Percentiles rank a stretch among this genome's conserved stretches.
Evolutionary conservation across 2,888 invertebrate species (phyloP).

Genomic region (Drosophila mettleri): DNA sequence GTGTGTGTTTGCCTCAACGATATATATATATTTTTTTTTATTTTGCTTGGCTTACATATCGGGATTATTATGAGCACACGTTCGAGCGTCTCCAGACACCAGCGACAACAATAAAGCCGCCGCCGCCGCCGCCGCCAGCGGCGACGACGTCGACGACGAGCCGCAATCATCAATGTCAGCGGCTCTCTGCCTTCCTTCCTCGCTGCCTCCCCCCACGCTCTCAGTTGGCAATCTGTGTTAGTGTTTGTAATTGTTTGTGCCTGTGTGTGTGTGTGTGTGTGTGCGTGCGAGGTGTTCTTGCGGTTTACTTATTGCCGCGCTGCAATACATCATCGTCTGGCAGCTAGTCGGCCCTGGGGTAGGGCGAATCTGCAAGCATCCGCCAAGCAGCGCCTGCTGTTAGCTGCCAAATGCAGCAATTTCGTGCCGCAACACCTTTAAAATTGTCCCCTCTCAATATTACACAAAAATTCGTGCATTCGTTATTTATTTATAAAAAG

Average conservation of each 20-base stretch:
- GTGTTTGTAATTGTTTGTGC: conserved; percentile 69
- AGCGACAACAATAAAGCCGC: conserved; percentile 17
- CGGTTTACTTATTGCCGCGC: conserved; percentile 76
- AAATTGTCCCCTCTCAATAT: conserved; percentile 26
- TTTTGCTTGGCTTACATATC: conserved; percentile 48
- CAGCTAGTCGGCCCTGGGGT: conserved; percentile 46
- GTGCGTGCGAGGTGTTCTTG: conserved; percentile 46
- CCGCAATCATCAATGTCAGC: conserved; percentile 78
- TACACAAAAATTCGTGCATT: background rate
- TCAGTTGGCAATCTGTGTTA: conserved; percentile 45
- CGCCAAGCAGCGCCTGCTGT: conserved; percentile 6
- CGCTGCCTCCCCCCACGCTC: background rate
- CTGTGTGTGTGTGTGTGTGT: conserved; percentile 28
- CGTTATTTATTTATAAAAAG: background rate
- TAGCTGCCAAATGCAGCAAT: conserved; percentile 37
- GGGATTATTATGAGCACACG: conserved; percentile 81
- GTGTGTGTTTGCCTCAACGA: conserved; percentile 14
- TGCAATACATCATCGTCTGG: conserved; percentile 75
- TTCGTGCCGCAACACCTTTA: conserved; percentile 34
- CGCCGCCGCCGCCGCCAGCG: background rate
- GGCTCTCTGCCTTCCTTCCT: conserved; percentile 2
- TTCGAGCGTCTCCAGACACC: conserved; percentile 73
- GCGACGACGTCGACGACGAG: conserved; percentile 37
- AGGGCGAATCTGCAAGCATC: conserved; percentile 9
- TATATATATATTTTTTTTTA: conserved; percentile 32